Base-by-base conservation (phyloP, 2,888 invertebrate species). In the Synergus umbraculus region DNA sequence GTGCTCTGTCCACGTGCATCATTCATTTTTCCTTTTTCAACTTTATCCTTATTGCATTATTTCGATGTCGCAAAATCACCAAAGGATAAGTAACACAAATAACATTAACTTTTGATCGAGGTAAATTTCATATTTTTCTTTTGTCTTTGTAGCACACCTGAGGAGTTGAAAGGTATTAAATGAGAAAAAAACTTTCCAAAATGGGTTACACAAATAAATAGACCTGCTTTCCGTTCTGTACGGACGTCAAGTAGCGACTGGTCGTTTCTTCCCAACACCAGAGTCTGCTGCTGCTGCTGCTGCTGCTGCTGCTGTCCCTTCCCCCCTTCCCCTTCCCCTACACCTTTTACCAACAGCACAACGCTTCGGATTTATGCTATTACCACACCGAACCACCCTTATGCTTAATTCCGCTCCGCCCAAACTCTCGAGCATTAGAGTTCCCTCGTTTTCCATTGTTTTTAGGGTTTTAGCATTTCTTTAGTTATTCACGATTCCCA, bases 201-300 rank as follows among this genome's bases (percentile, higher is more conserved):
- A 80, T 78, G 49, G 37, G 37, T 54, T 66, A 37, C 66, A 80
- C 82, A 79, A 83, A 77, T 83, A 83, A 83, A 84, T 83, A 78
- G 83, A 83, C 81, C 80, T 85, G 79, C 84, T 85, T 83, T 85
- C 86, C 87, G 86, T 85, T 78, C 90, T 87, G 86, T 88, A 87
- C 91, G 89, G 90, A 89, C 90, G 91, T 91, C 91, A 91, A 91
- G 90, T 91, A 87, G 91, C 90, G 90, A 91, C 92, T 91, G 90
- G 90, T 86, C 89, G 86, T 87, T 87, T 89, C 88, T 87, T 80
- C 80, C 37, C 80, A 79, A 81, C 81, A 84, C 85, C 86, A 80
- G 81, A 65, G 82, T 80, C 83, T 83, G 82, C 81, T 83, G 84
- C 83, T 76, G 77, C 77, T 78, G 80, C 84, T 82, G 83, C 79